Base-by-base conservation (phyloP, 2,797 vertebrate species). In the Lithobates pipiens region DNA sequence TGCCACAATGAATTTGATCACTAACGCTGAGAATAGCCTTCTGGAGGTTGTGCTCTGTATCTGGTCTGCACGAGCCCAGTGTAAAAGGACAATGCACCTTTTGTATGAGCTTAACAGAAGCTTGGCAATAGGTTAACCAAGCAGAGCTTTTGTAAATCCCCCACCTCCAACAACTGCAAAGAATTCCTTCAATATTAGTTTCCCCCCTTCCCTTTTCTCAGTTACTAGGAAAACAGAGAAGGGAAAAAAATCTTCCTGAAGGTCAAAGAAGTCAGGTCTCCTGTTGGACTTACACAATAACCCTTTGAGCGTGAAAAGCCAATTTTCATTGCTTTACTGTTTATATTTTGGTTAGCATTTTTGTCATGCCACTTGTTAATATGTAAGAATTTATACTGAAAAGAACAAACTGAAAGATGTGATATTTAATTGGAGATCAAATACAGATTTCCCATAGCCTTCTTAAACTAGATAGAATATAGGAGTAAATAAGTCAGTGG, bases 251-350 rank as follows among this genome's bases (percentile, higher is more conserved):
- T n/a, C 65, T 82, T 82, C 83, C 69, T 23, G 68, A 69, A 65
- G 82, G 80, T 75, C 57, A 50, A 57, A 80, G 77, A 71, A 2
- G 82, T 73, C 80, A 83, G 67, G 76, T 63, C 79, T 81, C 83
- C 77, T 80, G 87, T 9, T 18, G 36, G 72, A 63, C 82, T 88
- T 46, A 73, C 87, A 91, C 85, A 86, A 82, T 86, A 86, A 82
- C 61, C 70, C 80, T 83, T 87, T 87, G 85, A 87, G 80, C 82
- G 67, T 34, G 46, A 79, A 75, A 83, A 87, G 80, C 69, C 54
- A 83, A 87, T 78, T 87, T 79, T 79, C 74, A 21, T 73, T 74
- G 32, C 50, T 65, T 76, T 39, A 79, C 77, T 78, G 75, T 72
- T 86, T 68, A 82, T n/a, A 61, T 72, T 69, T 65, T 82, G 13